phyloP scores from a whole-genome alignment of 1,140 invertebrate genomes.

The Melitaea cinxia region DNA sequence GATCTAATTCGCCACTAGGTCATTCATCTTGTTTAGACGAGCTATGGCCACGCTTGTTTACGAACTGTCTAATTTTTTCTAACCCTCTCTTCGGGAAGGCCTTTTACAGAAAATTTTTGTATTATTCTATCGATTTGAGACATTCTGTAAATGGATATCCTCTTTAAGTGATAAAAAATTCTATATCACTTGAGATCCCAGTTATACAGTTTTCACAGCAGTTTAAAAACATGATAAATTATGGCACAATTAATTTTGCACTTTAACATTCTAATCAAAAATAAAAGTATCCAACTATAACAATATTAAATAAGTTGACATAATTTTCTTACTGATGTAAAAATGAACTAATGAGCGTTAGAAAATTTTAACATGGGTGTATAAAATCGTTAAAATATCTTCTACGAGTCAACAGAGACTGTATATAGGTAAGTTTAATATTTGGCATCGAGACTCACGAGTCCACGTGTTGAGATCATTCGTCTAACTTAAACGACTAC shows the following conservation, averaged over 20 bases:
- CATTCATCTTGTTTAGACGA: too few species aligned
- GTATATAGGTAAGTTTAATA: conserved; percentile 32
- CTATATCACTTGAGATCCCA: too few species aligned
- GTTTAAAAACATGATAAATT: conserved; percentile 8
- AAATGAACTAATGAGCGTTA: conserved; percentile 26
- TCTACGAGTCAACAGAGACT: not conserved
- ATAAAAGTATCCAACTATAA: conserved; percentile 4
- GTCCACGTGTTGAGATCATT: conserved; percentile 45
- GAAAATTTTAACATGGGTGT: conserved; percentile 8
- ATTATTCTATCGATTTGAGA: too few species aligned
- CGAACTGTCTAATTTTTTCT: too few species aligned
- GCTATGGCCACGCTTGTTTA: too few species aligned
- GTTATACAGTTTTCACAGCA: too few species aligned
- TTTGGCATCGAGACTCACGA: conserved; percentile 41
- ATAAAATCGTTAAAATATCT: conserved; percentile 18
- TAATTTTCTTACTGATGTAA: too few species aligned
- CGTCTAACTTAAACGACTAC: conserved; percentile 17
- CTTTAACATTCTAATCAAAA: conserved; percentile 18
- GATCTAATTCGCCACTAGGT: too few species aligned
- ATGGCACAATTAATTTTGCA: conserved; percentile 29
- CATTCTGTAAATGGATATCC: too few species aligned
- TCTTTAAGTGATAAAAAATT: too few species aligned
- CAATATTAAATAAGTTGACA: conserved; percentile 32
- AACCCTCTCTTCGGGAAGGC: too few species aligned
- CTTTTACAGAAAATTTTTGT: too few species aligned